Base-by-base conservation (phyloP, 92 coral and sea anemone genomes). In the Heteractis magnifica region DNA sequence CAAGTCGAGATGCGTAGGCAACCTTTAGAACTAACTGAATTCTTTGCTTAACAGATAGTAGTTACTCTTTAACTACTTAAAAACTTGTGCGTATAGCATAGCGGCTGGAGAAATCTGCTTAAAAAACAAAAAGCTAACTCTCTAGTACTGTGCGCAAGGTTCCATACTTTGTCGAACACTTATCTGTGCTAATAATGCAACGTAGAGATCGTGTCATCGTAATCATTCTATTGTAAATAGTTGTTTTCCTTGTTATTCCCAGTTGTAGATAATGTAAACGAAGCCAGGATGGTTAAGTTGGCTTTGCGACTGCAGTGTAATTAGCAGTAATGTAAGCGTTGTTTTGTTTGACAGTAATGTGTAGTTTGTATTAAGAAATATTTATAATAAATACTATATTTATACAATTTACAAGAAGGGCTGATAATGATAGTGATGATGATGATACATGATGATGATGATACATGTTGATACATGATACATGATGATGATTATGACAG, bases 351-450 rank as follows among this genome's bases (percentile, higher is more conserved):
- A 26, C 26, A 26, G 26, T 26, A 26, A 26, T 26, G 16, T 68
- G 73, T 26, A 68, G 73, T 68, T 68, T 23, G 49, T 68, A 68
- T 48, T 16, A 26, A 23, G 10, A 68, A 26, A 23, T 68, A 20
- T 68, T 68, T 68, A 20, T 68, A 68, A 68, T 68, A 68, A 68
- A 68, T 12, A 18, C 16, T 59, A 65, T 21, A 68, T 68, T 68
- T 21, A 68, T 68, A 68, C 73, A 23, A 4, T 68, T 34, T 34
- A 34, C 44, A 34, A 34, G 44, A 34, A 34, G 44, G 44, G 3
- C 44, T 34, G 44, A 34, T 26, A 26, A 26, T 34, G 44, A 34
- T 34, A 34, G 44, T 34, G 44, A 34, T 34, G 44, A 34, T 34
- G 44, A 34, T 26, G 62, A 56, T 56, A 56, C 62, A 56, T 56